Base-by-base conservation (phyloP, 2,797 vertebrate species). In the Heterohyrax brucei region DNA sequence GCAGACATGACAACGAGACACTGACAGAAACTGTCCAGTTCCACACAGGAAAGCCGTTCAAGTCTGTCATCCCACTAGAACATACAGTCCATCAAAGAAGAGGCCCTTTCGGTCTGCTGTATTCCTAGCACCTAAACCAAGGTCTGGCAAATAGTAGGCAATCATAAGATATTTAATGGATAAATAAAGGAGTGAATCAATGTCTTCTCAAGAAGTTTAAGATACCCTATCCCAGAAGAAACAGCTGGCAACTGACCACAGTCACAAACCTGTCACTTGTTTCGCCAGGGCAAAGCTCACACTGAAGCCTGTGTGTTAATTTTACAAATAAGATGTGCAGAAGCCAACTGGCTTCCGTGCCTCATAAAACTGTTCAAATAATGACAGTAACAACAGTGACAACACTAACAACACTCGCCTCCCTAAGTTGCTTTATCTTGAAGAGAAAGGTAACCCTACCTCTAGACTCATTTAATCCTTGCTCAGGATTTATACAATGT, bases 401-500 rank as follows among this genome's bases (percentile, higher is more conserved):
- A 81, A 87, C 89, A 92, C 68, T 75, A 95, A 80, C n/a, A 94
- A 66, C 89, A 33, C 48, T 87, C 22, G 87, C 88, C 81, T 92
- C 50, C 9, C 82, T 89, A 85, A 77, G 44, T 53, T 9, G 97
- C 81, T 72, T 33, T 13, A 68, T 89, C 90, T 90, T 93, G 76
- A 91, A 18, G 50, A 24, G 88, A 93, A 77, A 81, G 4, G 81
- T 2, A 97, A 97, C 92, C 85, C 68, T 66, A 64, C 92, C 86
- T 92, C 94, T 73, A 96, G 56, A 91, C 1, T 70, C 2, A 26
- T 82, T 97, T 90, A 85, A 97, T 94, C 93, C 94, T 96, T 16
- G 83, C 56, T 90, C 76, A 92, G 64, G 46, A 97, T 97, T 96
- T 91, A 97, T 80, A 97, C 50, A 93, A 88, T 91, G 96, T 95